Evolutionary conservation across 2,888 invertebrate species (phyloP), one percentile per base, ranked within the genome.

Genomic region (Lasioglossum villosulum): DNA sequence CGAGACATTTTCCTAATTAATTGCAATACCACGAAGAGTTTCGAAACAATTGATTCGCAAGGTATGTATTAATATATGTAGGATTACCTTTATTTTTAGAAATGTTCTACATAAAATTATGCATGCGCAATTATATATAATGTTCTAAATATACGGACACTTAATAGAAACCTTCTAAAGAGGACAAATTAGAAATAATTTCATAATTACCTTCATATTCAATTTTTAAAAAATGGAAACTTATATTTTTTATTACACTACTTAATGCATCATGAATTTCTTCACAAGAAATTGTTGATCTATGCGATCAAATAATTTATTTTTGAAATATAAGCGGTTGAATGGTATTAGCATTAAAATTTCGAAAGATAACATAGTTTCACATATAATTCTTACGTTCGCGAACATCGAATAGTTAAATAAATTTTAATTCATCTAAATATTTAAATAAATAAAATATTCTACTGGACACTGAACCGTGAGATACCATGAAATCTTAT

Each of bases 1-100:
- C 12, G 10, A 12, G 23, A 68, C 66, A 68, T 68, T 68, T 37
- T 68, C 66, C 34, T 68, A 34, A 68, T 68, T 68, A 68, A 34
- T 37, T 68, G 10, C 34, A 68, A 37, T 37, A 66, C 30, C 34
- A 30, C 66, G 34, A 34, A 34, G 23, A 23, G 34, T 23, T 23
- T 23, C 37, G 66, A 8, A 37, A 68, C 37, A 4, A 68, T 34
- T 68, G 66, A 37, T 68, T 68, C 19, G 1, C 34, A 37, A 34
- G 34, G 16, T 8, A 8, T 19, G 8, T 2, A 66, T 66, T 34
- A 34, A 19, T 34, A 19, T 34, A 19, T 8, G 6, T 12, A 8
- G 8, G 19, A 34, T 30, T 5, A 2, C 2, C 16, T 66, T 34
- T 19, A 19, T 30, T 34, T 6, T 1, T 16, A 16, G 27, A 59